These are phyloP conservation scores for Xiphophorus couchianus DNA, from an alignment of 2,113 vertebrate genomes.

Conservation along the genomic window DNA sequence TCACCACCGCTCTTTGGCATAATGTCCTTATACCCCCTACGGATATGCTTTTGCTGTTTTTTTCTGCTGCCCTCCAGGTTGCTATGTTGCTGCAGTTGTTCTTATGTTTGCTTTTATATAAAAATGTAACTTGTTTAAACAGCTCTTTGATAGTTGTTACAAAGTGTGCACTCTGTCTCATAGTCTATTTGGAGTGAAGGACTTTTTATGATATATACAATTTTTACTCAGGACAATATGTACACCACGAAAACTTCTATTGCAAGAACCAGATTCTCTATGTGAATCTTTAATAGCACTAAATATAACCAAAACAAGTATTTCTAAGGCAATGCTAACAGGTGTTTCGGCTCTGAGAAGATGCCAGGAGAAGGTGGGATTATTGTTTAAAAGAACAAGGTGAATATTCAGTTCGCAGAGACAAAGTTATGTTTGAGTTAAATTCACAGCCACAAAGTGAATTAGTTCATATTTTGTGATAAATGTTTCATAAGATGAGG, in stretches of 20 bases:
- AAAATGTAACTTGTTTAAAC: constrained; percentile 69
- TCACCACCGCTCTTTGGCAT: constrained; percentile 44
- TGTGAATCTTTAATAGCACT: not conserved
- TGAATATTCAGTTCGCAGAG: too few relatives aligned
- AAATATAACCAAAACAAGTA: not conserved
- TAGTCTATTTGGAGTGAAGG: constrained; percentile 29
- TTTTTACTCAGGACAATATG: constrained; percentile 29
- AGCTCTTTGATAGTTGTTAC: constrained; percentile 72
- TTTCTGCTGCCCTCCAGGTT: constrained; percentile 53
- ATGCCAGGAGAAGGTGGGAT: not conserved
- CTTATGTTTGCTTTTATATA: constrained; percentile 77
- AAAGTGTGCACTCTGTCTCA: constrained; percentile 63
- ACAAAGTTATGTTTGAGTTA: too few relatives aligned
- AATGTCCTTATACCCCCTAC: constrained; percentile 61
- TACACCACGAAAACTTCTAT: constrained; percentile 18
- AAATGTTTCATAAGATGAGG: too few relatives aligned
- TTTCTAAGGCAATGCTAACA: not conserved
- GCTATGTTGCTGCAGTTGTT: constrained; percentile 74
- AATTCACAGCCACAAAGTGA: too few relatives aligned
- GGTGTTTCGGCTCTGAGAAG: not conserved
- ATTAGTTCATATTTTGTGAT: too few relatives aligned
- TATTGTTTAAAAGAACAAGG: too few relatives aligned
- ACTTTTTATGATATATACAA: constrained; percentile 41
- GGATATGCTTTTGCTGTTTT: constrained; percentile 34
- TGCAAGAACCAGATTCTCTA: constrained; percentile 15